Base-by-base conservation (phyloP, 2,888 invertebrate genomes). In the Capitulum mitella region DNA sequence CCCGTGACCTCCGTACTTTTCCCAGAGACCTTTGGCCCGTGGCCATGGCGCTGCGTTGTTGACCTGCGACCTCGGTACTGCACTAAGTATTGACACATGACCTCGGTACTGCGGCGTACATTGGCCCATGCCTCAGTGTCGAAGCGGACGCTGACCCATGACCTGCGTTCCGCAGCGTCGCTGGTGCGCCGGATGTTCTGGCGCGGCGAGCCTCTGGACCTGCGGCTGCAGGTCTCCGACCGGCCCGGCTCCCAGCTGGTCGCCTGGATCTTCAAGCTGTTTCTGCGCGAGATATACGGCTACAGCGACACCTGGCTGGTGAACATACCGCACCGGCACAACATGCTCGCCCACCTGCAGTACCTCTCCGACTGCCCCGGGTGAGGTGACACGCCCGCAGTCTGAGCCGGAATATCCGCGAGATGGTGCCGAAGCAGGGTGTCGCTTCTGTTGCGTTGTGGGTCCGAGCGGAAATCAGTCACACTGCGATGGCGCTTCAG, bases 81-180 rank as follows among this genome's bases (percentile, higher is more conserved):
- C n/a, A n/a, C n/a, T n/a, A n/a, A n/a, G n/a, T n/a, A n/a, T n/a
- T n/a, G n/a, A n/a, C n/a, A n/a, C n/a, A n/a, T n/a, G n/a, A n/a
- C n/a, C n/a, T n/a, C n/a, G n/a, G n/a, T n/a, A n/a, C n/a, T n/a
- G n/a, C n/a, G n/a, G n/a, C n/a, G n/a, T n/a, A n/a, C n/a, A n/a
- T n/a, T n/a, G n/a, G n/a, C n/a, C n/a, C n/a, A n/a, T n/a, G n/a
- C n/a, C n/a, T n/a, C n/a, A n/a, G n/a, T n/a, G n/a, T n/a, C n/a
- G n/a, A n/a, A n/a, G n/a, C n/a, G n/a, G 83, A 83, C 79, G n/a
- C 48, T 3, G 43, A 43, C 43, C 43, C n/a, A n/a, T 43, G 43
- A 43, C 43, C 43, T 12, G 5, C 43, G 43, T 43, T 43, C 43
- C 43, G 43, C 70, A 70, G 70, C 26, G 26, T 26, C 40, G 5